These are phyloP conservation scores for Paragorgia papillata DNA, from an alignment of 92 coral and sea anemone genomes.

Conservation along the genomic window DNA sequence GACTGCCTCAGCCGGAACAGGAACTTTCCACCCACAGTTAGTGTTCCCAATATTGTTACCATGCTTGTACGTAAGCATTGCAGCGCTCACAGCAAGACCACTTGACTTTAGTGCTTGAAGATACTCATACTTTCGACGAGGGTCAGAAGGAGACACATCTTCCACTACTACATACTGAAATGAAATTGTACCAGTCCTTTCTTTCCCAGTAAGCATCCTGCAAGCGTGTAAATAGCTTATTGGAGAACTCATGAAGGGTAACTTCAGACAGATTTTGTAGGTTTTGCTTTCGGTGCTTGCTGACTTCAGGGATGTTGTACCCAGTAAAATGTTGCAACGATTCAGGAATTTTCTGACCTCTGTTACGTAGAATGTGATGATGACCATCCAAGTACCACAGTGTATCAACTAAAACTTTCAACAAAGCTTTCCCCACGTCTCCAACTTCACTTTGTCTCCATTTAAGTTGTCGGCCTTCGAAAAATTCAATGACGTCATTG, in stretches of 20 bases:
- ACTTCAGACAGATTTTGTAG: slow-evolving; percentile 41
- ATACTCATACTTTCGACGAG: slow-evolving; percentile 35
- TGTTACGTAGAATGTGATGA: slow-evolving; percentile 19
- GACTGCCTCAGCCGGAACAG: slow-evolving; percentile 11
- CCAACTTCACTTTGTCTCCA: slow-evolving; percentile 21
- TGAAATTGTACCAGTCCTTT: slow-evolving; percentile 14
- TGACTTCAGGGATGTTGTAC: slow-evolving; percentile 23
- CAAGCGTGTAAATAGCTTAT: slow-evolving; percentile 28
- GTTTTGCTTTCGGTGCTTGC: slow-evolving; percentile 23
- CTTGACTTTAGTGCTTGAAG: slow-evolving; percentile 27
- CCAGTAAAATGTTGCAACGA: slow-evolving; percentile 16
- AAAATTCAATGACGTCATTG: slow-evolving; percentile 30
- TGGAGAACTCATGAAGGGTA: slow-evolving; percentile 36
- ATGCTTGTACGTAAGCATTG: slow-evolving; percentile 37
- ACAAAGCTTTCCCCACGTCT: slow-evolving; percentile 13
- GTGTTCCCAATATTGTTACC: slow-evolving; percentile 38
- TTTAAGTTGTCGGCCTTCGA: slow-evolving; percentile 24
- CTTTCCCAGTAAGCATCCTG: slow-evolving; percentile 28
- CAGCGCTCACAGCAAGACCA: too few species aligned
- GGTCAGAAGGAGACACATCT: slow-evolving; percentile 23
- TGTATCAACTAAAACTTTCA: slow-evolving; percentile 27
- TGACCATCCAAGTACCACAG: slow-evolving; percentile 34
- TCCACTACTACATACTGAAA: slow-evolving; percentile 11
- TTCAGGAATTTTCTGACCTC: slow-evolving; percentile 28
- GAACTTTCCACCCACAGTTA: slow-evolving; percentile 33